Evolutionary conservation across 2,888 invertebrate genomes (phyloP).

Genomic region (Bellardia pandia): DNA sequence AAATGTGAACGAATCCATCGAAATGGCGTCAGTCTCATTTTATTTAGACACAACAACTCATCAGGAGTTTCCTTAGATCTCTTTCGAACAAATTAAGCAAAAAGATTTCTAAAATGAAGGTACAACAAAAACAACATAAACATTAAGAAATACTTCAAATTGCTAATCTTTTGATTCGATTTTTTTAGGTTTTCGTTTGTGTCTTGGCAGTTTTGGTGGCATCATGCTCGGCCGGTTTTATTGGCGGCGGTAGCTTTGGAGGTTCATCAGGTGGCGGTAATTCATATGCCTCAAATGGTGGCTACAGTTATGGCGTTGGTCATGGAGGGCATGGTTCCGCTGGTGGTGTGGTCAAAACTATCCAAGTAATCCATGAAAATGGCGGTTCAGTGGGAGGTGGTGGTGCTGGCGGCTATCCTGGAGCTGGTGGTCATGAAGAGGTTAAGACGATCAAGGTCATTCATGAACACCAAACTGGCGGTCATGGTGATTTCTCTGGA

Average conservation of each 20-base stretch:
- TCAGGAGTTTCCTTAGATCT: slow-evolving; percentile 39
- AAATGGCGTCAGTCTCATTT: slow-evolving; percentile 64
- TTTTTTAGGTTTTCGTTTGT: slow-evolving; percentile 70
- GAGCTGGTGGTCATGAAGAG: slow-evolving; percentile 38
- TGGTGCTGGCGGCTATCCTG: slow-evolving; percentile 51
- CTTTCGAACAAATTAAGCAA: slow-evolving; percentile 38
- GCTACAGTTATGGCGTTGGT: slow-evolving; percentile 39
- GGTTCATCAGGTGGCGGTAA: slow-evolving; percentile 49
- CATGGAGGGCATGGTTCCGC: slow-evolving; percentile 20
- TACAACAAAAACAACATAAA: slow-evolving; percentile 6
- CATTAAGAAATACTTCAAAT: slow-evolving; percentile 8
- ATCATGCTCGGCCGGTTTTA: slow-evolving; percentile 70
- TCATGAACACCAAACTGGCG: slow-evolving; percentile 53
- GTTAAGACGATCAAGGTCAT: slow-evolving; percentile 69
- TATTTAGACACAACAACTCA: slow-evolving; percentile 49
- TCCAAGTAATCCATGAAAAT: slow-evolving; percentile 74
- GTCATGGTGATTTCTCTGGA: slow-evolving; percentile 39
- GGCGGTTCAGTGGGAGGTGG: slow-evolving; percentile 38
- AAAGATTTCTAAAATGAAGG: slow-evolving; percentile 72
- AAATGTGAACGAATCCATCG: slow-evolving; percentile 44
- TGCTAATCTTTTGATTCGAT: not conserved
- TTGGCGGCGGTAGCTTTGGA: slow-evolving; percentile 48
- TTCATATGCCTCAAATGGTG: slow-evolving; percentile 31
- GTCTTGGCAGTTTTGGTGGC: slow-evolving; percentile 67
- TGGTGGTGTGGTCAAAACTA: slow-evolving; percentile 73